A percentile compares a stretch with the other conserved stretches of the same genome.
These are phyloP conservation scores for Cosmia pyralina DNA, from an alignment of 2,888 invertebrate genomes.

Conservation along the genomic window DNA sequence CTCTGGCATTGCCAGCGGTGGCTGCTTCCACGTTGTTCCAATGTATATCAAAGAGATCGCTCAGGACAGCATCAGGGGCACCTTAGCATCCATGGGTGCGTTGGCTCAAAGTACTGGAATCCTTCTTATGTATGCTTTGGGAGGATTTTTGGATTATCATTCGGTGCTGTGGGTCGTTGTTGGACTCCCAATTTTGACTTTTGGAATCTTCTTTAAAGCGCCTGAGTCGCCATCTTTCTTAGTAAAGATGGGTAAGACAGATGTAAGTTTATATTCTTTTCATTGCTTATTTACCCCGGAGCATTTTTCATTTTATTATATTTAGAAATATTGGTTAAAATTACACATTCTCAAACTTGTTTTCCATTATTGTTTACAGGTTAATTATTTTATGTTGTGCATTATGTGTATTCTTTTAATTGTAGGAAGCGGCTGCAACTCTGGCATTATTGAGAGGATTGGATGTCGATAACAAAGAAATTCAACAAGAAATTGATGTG, in stretches of 20 bases:
- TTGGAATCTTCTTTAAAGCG: slow-evolving; percentile 70
- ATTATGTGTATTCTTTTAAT: slow-evolving; percentile 38
- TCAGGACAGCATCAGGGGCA: slow-evolving; percentile 75
- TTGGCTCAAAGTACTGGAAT: slow-evolving; percentile 74
- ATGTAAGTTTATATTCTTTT: slow-evolving; percentile 68
- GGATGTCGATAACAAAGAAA: slow-evolving; percentile 68
- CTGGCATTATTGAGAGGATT: slow-evolving; percentile 76
- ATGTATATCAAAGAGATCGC: slow-evolving; percentile 80
- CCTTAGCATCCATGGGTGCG: slow-evolving; percentile 69
- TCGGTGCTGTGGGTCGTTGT: slow-evolving; percentile 72
- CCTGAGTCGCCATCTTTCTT: slow-evolving; percentile 82
- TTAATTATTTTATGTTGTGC: slow-evolving; percentile 5
- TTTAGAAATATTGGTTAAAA: not conserved
- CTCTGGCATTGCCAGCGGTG: slow-evolving; percentile 73
- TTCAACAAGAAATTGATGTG: slow-evolving; percentile 72
- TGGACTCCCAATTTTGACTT: slow-evolving; percentile 67
- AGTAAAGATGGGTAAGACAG: slow-evolving; percentile 73
- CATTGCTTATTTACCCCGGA: not conserved
- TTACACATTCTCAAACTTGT: not conserved
- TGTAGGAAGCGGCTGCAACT: slow-evolving; percentile 74
- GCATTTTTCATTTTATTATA: not conserved
- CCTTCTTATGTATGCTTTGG: slow-evolving; percentile 74
- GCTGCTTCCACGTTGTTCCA: slow-evolving; percentile 74
- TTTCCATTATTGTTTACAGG: slow-evolving; percentile 28
- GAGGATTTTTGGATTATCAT: slow-evolving; percentile 75